Evolutionary conservation across 2,888 invertebrate species (phyloP), one percentile per base, ranked within the genome.

Genomic region (Steinernema carpocapsae): DNA sequence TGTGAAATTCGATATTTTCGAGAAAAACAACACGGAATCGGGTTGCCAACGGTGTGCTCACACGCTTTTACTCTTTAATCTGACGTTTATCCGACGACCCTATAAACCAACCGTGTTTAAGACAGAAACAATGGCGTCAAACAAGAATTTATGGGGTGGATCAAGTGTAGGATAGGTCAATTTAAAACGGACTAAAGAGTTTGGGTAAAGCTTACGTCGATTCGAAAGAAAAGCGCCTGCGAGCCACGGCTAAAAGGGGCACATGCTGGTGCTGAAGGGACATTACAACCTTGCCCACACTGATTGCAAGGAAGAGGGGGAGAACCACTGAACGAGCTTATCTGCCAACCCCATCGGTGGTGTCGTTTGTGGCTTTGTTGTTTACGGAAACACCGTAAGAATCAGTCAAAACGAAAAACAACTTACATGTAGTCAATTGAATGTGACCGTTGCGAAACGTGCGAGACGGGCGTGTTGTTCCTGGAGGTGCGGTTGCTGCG

Each of bases 401-500:
- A 26, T 26, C 56, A 56, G 2, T 7, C 10, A 56, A 56, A 56
- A 6, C 14, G 56, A 22, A 56, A 51, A 56, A 56, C 56, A 56
- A 56, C 56, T 56, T 24, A 56, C 56, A 56, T 56, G 26, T 56
- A 56, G 56, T 56, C 56, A 26, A 56, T 56, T 56, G 56, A 56
- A 24, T 56, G 56, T 6, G 56, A 56, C 3, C 56, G 56, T 24
- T 56, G 56, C 26, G 56, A 56, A 56, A 56, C 56, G 22, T 56
- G 56, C 26, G 56, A 56, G 6, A 56, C 56, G 26, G 56, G 56
- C 56, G 56, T 56, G 56, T 56, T 56, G 56, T 56, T 56, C 56
- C 56, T 14, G 2, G 56, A 24, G 22, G 14, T 56, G 72, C 75
- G 74, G 70, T 73, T 77, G 70, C 76, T 76, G 43, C 78, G 77